A percentile compares a stretch with the other conserved stretches of the same genome.
These are phyloP conservation scores for Pilophorus perplexus DNA, from an alignment of 2,888 invertebrate species.

Conservation along the genomic window DNA sequence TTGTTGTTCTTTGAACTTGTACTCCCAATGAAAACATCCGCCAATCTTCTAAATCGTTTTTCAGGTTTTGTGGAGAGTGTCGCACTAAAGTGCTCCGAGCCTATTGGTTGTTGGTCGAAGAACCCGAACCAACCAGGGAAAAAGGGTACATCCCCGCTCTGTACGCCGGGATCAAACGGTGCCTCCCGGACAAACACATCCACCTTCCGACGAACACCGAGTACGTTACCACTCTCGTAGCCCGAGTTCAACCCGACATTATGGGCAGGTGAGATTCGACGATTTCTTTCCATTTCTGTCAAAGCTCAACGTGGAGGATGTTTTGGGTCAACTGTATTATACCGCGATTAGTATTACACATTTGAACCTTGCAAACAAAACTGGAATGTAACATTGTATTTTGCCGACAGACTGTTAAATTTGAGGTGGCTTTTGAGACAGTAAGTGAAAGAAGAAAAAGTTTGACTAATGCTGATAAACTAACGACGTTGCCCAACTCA, in stretches of 20 bases:
- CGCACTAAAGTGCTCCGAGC: conserved; percentile 85
- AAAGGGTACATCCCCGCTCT: conserved; percentile 85
- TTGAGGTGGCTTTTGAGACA: conserved; percentile 25
- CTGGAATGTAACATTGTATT: conserved; percentile 2
- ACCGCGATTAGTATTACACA: too few species aligned
- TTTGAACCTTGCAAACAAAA: too few species aligned
- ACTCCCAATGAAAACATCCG: neutral
- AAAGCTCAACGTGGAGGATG: too few species aligned
- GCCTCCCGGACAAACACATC: conserved; percentile 80
- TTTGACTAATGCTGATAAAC: conserved; percentile 23
- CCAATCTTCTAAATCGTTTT: neutral
- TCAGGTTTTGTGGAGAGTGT: conserved; percentile 82
- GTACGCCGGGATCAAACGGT: conserved; percentile 82
- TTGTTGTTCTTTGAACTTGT: too few species aligned
- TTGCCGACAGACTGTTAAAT: conserved; percentile 18
- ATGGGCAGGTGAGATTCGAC: conserved; percentile 55
- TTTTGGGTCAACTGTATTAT: too few species aligned
- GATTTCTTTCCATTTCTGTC: too few species aligned
- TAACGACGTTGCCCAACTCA: too few species aligned
- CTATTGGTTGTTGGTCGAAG: conserved; percentile 81
- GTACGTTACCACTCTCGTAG: conserved; percentile 82
- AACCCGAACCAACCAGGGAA: conserved; percentile 78
- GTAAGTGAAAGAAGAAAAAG: conserved; percentile 14
- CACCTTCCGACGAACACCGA: conserved; percentile 85
- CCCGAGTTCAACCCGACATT: conserved; percentile 86